Base-by-base conservation (phyloP, 2,113 vertebrate species). In the Cariama cristata region DNA sequence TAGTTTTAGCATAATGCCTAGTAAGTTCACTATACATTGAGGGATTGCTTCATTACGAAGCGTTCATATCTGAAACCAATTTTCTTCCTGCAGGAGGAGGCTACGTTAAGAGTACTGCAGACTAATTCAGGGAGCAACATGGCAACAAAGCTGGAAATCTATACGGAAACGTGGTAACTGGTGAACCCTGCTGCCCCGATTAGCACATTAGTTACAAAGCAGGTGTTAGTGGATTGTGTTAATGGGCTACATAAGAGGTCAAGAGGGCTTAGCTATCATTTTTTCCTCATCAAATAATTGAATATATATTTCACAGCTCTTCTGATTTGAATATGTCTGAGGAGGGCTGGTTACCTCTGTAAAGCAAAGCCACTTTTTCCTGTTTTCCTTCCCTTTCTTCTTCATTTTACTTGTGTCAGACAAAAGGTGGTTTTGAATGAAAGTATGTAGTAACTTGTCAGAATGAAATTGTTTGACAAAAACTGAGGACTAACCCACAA, bases 131-230 rank as follows among this genome's bases (percentile, higher is more conserved):
- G 94, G 30, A 90, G 86, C 92, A 96, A 85, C 59, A 63, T 55
- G 30, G 88, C 72, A 95, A 91, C 91, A 95, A 96, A 93, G 73
- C 80, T 93, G 64, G 72, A 91, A 92, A 91, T 76, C 88, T 89
- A 84, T 72, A 40, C 8, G 2, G 35, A 81, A 95, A 92, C 3
- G 28, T 69, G 72, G 82, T 92, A 95, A 97, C 79, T 92, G 63
- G 62, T 91, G 90, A 97, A 96, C 62, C 95, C 95, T 92, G 88
- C 89, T 97, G 95, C 87, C 90, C 96, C 96, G 95, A 98, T 98
- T 98, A 98, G 97, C 97, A 97, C 97, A 97, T 98, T 98, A 98
- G 98, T 98, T 98, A 98, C 95, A 96, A 98, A 96, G 97, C 98
- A 98, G 97, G 97, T 98, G 98, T 97, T 98, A 98, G 91, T 7